Base-by-base conservation (phyloP, 1,140 invertebrate species). In the Drosophila ironensis region DNA sequence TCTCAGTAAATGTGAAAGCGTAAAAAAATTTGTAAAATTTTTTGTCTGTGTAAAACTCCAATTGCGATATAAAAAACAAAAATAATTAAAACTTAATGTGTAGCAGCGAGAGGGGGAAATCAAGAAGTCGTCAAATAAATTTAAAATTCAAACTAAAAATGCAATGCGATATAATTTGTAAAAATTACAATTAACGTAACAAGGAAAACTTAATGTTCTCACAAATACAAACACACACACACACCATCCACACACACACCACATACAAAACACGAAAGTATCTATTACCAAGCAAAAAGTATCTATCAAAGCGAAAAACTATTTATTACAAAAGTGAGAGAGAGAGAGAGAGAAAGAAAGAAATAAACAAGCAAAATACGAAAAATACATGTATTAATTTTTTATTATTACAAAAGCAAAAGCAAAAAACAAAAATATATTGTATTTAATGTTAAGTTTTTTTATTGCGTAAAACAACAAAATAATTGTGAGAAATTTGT, bases 361-460 rank as follows among this genome's bases (percentile, higher is more conserved):
- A 68, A 28, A 75, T 37, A 77, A 60, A 68, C 28, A 57, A 45
- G 57, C 33, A 81, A 57, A 81, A 72, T 77, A 66, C 61, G 54
- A 81, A 78, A 67, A 48, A 67, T 74, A 61, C 59, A 86, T 86
- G 80, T 86, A 86, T 86, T 86, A 86, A 86, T 86, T 84, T 86
- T 82, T 78, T 76, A 66, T 68, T 68, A 84, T 84, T 84, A 84
- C 61, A 73, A 73, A 44, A 48, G n/a, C n/a, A n/a, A 48, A 77
- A 69, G 27, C 57, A 72, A 56, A 54, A 77, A 59, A 45, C 69
- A 33, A 71, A 45, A 72, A 76, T 76, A 84, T 84, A 86, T 86
- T 86, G 80, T 86, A 86, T 86, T 84, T 86, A 86, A 86, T 86
- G 80, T 86, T 86, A 86, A 86, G 80, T 86, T 86, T 86, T 77